Conservation (phyloP, 2,888 invertebrate species). For the Conomelus anceps region DNA sequence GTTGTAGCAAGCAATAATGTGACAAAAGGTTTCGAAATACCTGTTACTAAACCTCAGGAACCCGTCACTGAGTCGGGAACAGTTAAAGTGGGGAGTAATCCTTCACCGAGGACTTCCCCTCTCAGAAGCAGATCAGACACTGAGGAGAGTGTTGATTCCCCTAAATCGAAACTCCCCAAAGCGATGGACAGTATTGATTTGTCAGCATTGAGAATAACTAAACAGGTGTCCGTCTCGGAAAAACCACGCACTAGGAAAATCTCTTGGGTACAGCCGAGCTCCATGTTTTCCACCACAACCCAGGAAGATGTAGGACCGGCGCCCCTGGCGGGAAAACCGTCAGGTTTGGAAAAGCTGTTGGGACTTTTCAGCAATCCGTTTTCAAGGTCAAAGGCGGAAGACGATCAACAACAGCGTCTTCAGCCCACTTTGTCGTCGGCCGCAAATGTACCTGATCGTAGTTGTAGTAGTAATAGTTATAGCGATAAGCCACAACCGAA, state of each 20-base stretch:
- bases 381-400: slow-evolving; percentile 18
- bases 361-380: slow-evolving; percentile 58
- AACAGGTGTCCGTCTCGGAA: slow-evolving; percentile 44
- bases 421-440: background rate
- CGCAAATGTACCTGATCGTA: background rate
- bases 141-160: slow-evolving; percentile 20
- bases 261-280: slow-evolving; percentile 47
- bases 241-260: slow-evolving; percentile 51
- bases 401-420: slow-evolving; percentile 2
- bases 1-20: slow-evolving; percentile 36
- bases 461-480: background rate
- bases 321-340: slow-evolving; percentile 41
- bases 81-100: background rate
- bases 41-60: slow-evolving; percentile 34
- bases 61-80: background rate
- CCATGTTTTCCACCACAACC: slow-evolving; percentile 40
- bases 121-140: slow-evolving; percentile 16
- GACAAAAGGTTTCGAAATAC: slow-evolving; percentile 44
- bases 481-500: slow-evolving; percentile 3
- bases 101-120: background rate
- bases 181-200: slow-evolving; percentile 33
- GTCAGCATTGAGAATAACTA: slow-evolving; percentile 46
- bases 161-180: slow-evolving; percentile 22
- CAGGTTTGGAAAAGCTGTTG: slow-evolving; percentile 57
- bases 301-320: slow-evolving; percentile 42